A percentile compares a stretch with the other conserved stretches of the same genome.
These are phyloP conservation scores for Jaculus jaculus DNA, from an alignment of 2,113 vertebrate genomes.

Conservation along the genomic window DNA sequence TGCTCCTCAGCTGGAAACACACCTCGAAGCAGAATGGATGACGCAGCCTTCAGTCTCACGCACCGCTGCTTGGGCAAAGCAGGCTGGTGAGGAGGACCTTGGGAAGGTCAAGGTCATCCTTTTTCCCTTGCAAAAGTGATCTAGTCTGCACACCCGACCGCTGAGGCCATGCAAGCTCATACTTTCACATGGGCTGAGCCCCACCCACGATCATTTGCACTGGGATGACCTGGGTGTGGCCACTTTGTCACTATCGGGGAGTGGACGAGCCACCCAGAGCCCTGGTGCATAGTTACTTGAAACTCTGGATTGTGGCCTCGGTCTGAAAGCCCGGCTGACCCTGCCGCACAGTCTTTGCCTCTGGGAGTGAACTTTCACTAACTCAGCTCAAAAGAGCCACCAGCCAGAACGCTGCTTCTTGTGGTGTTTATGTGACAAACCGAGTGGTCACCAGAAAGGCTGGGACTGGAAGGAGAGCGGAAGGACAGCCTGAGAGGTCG, in stretches of 20 bases:
- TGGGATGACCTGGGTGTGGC: not conserved
- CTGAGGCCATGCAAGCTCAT: not conserved
- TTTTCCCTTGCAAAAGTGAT: not conserved
- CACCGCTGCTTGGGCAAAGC: not conserved
- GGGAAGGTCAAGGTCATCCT: not conserved
- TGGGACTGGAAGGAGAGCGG: not conserved
- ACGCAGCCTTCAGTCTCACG: not conserved
- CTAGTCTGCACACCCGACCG: not conserved
- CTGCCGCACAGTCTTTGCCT: not conserved
- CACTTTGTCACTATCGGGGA: not conserved
- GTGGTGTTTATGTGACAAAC: not conserved
- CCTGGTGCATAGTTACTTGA: not conserved
- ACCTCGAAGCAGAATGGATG: not conserved
- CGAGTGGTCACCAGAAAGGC: not conserved
- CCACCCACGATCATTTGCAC: not conserved
- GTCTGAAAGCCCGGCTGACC: not conserved
- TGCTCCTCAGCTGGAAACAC: not conserved
- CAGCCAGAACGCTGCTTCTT: not conserved
- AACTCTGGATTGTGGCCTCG: not conserved
- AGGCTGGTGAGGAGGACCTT: not conserved
- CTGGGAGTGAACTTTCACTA: not conserved
- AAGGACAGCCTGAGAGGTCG: not conserved
- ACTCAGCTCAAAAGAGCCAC: not conserved
- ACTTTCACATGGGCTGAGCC: not conserved
- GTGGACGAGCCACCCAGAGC: rapidly evolving